Conservation (phyloP, 2,113 vertebrate species). For the Sardina pilchardus region DNA sequence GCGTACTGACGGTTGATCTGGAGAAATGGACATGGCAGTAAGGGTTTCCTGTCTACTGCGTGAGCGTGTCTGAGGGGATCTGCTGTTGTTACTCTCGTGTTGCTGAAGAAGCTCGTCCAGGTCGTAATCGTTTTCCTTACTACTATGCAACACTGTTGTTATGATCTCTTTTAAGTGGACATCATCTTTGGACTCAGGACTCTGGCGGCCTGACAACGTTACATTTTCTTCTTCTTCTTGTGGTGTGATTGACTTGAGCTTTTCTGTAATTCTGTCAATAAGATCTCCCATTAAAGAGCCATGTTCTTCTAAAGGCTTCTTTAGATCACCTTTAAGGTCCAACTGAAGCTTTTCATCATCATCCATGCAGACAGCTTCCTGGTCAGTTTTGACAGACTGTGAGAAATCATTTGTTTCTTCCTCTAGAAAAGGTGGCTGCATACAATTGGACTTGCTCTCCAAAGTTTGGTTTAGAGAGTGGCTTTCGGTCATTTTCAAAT, state of each 20-base stretch:
- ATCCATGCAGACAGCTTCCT: constrained; percentile 29
- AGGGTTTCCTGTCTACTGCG: constrained; percentile 83
- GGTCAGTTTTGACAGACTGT: not conserved
- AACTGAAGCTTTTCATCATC: constrained; percentile 20
- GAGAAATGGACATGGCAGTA: constrained; percentile 75
- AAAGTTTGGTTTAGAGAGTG: constrained; percentile 59
- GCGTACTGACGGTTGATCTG: constrained; percentile 76
- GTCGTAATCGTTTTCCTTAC: constrained; percentile 83
- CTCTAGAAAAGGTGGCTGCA: constrained; percentile 81
- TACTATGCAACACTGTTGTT: constrained; percentile 83
- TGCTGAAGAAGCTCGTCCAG: constrained; percentile 85
- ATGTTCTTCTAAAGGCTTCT: constrained; percentile 16
- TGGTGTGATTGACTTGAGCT: constrained; percentile 85
- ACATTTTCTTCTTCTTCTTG: constrained; percentile 73
- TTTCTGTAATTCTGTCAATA: constrained; percentile 87
- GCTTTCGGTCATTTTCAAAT: constrained; percentile 68
- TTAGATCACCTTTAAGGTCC: not conserved
- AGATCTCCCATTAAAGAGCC: constrained; percentile 81
- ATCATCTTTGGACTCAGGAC: constrained; percentile 69
- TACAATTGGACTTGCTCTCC: constrained; percentile 65
- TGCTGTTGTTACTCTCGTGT: constrained; percentile 80
- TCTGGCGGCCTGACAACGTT: constrained; percentile 66
- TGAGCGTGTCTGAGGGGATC: constrained; percentile 85
- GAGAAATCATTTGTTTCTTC: constrained; percentile 58
- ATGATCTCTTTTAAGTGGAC: constrained; percentile 86